Evolutionary conservation across 2,113 vertebrate species (phyloP), one percentile per base, ranked within the genome.

Genomic region (Neomonachus schauinslandi): DNA sequence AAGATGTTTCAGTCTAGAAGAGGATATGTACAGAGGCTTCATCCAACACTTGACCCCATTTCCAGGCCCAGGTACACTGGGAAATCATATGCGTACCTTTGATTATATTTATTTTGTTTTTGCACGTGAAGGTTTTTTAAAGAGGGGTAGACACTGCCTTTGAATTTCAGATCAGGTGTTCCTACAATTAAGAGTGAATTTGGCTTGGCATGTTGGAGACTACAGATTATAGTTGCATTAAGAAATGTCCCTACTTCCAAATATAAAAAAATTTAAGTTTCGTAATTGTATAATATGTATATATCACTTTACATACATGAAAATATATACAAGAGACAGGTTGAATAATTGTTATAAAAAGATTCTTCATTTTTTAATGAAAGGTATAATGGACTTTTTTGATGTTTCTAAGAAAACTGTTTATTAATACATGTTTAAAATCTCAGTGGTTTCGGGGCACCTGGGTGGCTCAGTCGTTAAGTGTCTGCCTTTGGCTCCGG

Each of bases 291-390:
- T 4, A 18, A 21, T 81, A 69, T 74, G 4, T 24, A 46, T 80
- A 28, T 89, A 18, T 65, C 5, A 79, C 33, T 55, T 81, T 74
- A 65, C 51, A 31, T 74, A 46, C 9, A 2, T 95, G 82, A 69
- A 94, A 67, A 18, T 94, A 36, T 42, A 18, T 74, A 86, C 3
- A 31, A 87, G 84, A 82, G 12, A 87, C 4, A 65, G 5, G 2
- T 71, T 87, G 7, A 79, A 24, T 83, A 7, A 10, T 46, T 95
- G 12, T 74, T 93, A 55, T 92, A 18, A 59, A 91, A 65, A 95
- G 28, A 51, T 49, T 33, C 0, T 89, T 81, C 76, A 42, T 82
- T 79, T 91, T 95, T 91, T 96, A 87, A 82, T 89, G 93, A 82
- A 95, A 53, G 6, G 10, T 85, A 55, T 77, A 33, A 42, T 86